Conservation (phyloP, 1,140 invertebrate genomes). For the Delia radicum region DNA sequence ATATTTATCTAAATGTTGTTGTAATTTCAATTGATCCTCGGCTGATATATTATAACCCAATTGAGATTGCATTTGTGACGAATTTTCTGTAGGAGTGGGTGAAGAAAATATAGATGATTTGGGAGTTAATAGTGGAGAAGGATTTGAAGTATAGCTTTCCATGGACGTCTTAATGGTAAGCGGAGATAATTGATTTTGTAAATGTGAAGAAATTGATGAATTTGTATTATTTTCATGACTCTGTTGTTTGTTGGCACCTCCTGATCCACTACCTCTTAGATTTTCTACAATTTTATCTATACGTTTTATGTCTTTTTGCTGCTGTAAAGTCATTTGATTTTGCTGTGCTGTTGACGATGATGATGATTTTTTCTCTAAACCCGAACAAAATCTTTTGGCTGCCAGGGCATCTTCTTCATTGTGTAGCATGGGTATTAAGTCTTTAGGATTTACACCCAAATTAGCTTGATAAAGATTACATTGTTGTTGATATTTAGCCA, state of each 20-base stretch:
- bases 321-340: constrained; percentile 25
- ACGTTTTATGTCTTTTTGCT: constrained; percentile 45
- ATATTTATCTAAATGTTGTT: constrained; percentile 51
- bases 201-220: not conserved
- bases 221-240: not conserved
- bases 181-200: constrained; percentile 31
- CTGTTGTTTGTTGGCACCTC: not conserved
- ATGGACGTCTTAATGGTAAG: constrained; percentile 33
- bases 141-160: constrained; percentile 34
- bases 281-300: constrained; percentile 50
- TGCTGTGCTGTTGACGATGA: constrained; percentile 6
- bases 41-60: constrained; percentile 38
- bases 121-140: not conserved
- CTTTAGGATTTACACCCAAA: constrained; percentile 29
- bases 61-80: not conserved
- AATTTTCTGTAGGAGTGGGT: constrained; percentile 23
- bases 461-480: constrained; percentile 48
- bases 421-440: not conserved
- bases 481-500: constrained; percentile 54
- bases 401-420: constrained; percentile 34
- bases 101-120: not conserved
- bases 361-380: constrained; percentile 26
- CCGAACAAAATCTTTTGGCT: constrained; percentile 34
- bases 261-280: constrained; percentile 28
- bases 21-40: constrained; percentile 49